phyloP scores from a whole-genome alignment of 2,113 vertebrate species.

The Callaeas wilsoni region DNA sequence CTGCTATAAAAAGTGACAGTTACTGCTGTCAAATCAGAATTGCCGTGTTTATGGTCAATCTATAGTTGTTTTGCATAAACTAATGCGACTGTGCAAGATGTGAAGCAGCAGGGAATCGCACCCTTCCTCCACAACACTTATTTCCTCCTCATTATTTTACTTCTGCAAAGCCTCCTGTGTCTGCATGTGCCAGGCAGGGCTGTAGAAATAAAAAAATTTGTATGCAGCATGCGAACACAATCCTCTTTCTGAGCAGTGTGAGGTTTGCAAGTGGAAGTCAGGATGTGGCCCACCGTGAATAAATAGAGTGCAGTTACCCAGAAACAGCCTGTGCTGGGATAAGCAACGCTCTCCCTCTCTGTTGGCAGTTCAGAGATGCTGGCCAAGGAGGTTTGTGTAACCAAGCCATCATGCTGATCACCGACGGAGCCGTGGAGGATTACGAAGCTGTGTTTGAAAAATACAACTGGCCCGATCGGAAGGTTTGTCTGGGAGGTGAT shows the following conservation, averaged over 20 bases:
- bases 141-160: background rate
- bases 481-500: conserved; percentile 68
- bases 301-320: background rate
- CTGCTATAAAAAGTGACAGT: background rate
- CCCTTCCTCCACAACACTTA: background rate
- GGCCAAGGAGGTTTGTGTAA: conserved; percentile 91
- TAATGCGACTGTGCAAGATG: background rate
- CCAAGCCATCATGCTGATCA: conserved; percentile 97
- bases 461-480: conserved; percentile 91
- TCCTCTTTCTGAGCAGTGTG: background rate
- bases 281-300: background rate
- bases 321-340: background rate
- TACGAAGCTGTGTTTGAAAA: conserved; percentile 88
- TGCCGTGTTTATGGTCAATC: background rate
- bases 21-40: conserved; percentile 10
- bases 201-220: background rate
- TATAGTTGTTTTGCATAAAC: background rate
- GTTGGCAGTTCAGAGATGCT: conserved; percentile 71
- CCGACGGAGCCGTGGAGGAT: conserved; percentile 92
- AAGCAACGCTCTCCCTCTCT: background rate
- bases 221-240: background rate
- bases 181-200: background rate
- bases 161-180: background rate
- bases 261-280: background rate
- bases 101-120: background rate